Evolutionary conservation across 2,888 invertebrate species (phyloP).

Genomic region (Zootermopsis nevadensis): DNA sequence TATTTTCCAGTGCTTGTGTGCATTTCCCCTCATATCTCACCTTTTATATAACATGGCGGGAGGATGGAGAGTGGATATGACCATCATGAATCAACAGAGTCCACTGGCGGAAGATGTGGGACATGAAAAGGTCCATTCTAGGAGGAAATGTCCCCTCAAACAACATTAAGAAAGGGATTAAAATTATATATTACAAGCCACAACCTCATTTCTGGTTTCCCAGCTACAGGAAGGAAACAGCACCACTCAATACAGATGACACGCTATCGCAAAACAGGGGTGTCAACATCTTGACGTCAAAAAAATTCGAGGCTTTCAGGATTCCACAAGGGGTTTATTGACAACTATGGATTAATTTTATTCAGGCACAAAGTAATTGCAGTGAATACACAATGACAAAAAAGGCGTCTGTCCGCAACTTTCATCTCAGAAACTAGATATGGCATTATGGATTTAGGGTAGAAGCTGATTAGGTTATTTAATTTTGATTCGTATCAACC

Average conservation of each 20-base stretch:
- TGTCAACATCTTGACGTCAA: not conserved
- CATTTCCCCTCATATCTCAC: slow-evolving; percentile 2
- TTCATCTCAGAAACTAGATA: too few species aligned
- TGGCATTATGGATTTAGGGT: too few species aligned
- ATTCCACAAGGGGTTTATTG: too few species aligned
- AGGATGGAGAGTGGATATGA: slow-evolving; percentile 12
- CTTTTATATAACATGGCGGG: not conserved
- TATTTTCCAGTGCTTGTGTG: not conserved
- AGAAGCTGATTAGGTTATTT: too few species aligned
- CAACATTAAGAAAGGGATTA: slow-evolving; percentile 12
- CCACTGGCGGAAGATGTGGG: not conserved
- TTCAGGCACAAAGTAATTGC: too few species aligned
- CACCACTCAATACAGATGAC: slow-evolving; percentile 7
- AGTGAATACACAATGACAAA: too few species aligned
- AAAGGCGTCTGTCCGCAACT: too few species aligned
- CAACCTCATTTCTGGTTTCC: not conserved
- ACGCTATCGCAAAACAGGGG: not conserved
- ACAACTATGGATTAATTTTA: too few species aligned
- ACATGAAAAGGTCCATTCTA: slow-evolving; percentile 6
- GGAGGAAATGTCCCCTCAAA: slow-evolving; percentile 5
- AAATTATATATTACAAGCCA: not conserved
- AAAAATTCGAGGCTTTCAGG: too few species aligned
- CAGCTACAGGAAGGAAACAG: not conserved
- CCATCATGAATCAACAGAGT: not conserved
- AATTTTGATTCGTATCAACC: too few species aligned